phyloP scores from a whole-genome alignment of 2,888 invertebrate genomes.

The Notodonta ziczac region DNA sequence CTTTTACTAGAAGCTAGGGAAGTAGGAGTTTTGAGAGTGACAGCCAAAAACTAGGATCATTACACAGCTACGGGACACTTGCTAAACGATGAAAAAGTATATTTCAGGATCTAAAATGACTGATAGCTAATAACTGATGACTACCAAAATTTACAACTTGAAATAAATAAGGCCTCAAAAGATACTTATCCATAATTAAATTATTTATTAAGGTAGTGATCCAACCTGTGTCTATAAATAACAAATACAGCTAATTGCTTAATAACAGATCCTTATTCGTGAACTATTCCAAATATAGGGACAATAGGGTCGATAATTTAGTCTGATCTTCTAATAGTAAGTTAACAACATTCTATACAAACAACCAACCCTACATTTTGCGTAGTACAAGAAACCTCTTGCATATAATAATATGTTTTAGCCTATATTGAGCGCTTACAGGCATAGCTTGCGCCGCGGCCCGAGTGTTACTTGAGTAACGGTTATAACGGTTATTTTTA shows the following conservation, averaged over 20 bases:
- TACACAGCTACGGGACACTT: too few relatives aligned
- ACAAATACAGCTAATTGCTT: background rate
- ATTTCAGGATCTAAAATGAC: too few relatives aligned
- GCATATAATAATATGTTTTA: slow-evolving; percentile 85
- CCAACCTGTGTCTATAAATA: background rate
- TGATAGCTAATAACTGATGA: too few relatives aligned
- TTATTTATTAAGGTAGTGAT: too few relatives aligned
- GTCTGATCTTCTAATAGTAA: slow-evolving; percentile 18
- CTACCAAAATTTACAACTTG: too few relatives aligned
- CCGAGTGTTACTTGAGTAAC: slow-evolving; percentile 38
- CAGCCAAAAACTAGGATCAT: too few relatives aligned
- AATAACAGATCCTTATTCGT: background rate
- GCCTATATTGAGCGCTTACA: slow-evolving; percentile 81
- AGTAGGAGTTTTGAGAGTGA: too few relatives aligned
- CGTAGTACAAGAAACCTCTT: slow-evolving; percentile 84
- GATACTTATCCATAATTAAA: too few relatives aligned
- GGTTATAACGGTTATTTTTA: slow-evolving; percentile 36
- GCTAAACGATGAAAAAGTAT: too few relatives aligned
- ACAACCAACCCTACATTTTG: slow-evolving; percentile 73
- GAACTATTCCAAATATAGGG: slow-evolving; percentile 1
- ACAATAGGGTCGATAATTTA: slow-evolving; percentile 15
- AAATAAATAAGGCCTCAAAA: too few relatives aligned
- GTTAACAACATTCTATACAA: slow-evolving; percentile 37
- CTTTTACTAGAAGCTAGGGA: too few relatives aligned
- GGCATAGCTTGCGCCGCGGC: slow-evolving; percentile 51